Conservation (phyloP, 2,113 vertebrate genomes). For the Gobio gobio region DNA sequence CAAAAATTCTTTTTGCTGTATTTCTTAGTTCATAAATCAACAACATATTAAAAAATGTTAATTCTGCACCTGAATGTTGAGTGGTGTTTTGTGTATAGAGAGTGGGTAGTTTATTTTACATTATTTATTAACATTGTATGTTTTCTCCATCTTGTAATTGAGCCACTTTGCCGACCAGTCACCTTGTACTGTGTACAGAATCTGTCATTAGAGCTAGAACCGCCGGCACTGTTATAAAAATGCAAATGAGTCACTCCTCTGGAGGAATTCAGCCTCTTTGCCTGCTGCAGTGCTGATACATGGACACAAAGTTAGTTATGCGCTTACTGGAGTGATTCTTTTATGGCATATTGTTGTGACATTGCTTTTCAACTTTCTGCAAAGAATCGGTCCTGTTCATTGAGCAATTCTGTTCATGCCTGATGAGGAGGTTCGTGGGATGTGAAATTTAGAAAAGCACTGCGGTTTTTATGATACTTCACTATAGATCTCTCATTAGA, state of each 20-base stretch:
- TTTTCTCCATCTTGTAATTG: conserved; percentile 14
- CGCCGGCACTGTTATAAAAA: conserved; percentile 36
- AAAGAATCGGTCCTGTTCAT: neutral
- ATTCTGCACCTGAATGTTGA: neutral
- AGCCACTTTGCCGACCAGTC: conserved; percentile 22
- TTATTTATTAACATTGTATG: neutral
- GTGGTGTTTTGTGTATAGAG: conserved; percentile 17
- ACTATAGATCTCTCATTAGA: neutral
- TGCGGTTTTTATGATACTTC: neutral
- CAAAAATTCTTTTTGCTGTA: neutral
- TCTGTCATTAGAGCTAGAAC: conserved; percentile 33
- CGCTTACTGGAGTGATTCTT: neutral
- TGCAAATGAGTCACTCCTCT: conserved; percentile 34
- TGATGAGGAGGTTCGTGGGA: neutral
- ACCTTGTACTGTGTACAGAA: neutral
- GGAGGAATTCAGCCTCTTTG: conserved; percentile 5
- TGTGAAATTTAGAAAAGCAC: conserved; percentile 1
- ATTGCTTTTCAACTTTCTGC: conserved; percentile 27
- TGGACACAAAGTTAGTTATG: conserved; percentile 2
- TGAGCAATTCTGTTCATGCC: neutral
- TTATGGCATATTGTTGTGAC: conserved; percentile 33
- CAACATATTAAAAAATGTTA: neutral
- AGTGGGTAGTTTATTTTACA: neutral
- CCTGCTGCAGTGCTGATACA: neutral
- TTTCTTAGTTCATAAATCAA: neutral